These are phyloP conservation scores for Crax fasciolata DNA, from an alignment of 2,797 vertebrate species.

Conservation along the genomic window DNA sequence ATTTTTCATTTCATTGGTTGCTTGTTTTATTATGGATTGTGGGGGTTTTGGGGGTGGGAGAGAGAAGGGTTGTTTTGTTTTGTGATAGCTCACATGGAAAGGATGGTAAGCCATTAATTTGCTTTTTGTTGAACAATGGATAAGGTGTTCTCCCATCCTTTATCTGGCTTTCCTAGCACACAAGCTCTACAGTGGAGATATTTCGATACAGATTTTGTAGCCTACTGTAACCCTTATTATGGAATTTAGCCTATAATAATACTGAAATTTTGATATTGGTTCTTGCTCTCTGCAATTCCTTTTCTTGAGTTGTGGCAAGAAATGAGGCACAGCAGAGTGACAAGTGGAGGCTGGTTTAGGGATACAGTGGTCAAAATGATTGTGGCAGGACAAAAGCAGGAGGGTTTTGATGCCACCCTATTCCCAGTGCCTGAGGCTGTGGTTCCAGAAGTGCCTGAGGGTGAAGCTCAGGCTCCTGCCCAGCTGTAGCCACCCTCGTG, in stretches of 20 bases:
- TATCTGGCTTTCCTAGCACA: background rate
- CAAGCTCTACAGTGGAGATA: background rate
- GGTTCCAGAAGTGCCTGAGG: background rate
- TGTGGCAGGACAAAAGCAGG: background rate
- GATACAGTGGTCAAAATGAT: background rate
- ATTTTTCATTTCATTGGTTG: fast-evolving
- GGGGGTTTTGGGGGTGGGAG: no score
- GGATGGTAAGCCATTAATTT: background rate
- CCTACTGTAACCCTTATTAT: background rate
- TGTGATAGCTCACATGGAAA: background rate
- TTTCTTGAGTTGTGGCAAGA: background rate
- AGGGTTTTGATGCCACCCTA: background rate
- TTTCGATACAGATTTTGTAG: background rate
- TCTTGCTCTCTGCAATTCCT: background rate
- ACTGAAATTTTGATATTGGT: background rate
- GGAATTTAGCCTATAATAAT: conserved; percentile 7
- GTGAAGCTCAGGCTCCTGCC: background rate
- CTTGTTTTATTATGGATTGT: background rate
- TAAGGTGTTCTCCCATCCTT: conserved; percentile 19
- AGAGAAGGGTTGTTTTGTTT: background rate
- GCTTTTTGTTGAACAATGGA: conserved; percentile 18
- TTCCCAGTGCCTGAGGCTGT: background rate
- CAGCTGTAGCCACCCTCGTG: background rate
- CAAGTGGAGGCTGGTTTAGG: background rate
- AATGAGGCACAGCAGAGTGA: background rate